Base-by-base conservation (phyloP, 2,113 vertebrate species). In the Steatornis caripensis region DNA sequence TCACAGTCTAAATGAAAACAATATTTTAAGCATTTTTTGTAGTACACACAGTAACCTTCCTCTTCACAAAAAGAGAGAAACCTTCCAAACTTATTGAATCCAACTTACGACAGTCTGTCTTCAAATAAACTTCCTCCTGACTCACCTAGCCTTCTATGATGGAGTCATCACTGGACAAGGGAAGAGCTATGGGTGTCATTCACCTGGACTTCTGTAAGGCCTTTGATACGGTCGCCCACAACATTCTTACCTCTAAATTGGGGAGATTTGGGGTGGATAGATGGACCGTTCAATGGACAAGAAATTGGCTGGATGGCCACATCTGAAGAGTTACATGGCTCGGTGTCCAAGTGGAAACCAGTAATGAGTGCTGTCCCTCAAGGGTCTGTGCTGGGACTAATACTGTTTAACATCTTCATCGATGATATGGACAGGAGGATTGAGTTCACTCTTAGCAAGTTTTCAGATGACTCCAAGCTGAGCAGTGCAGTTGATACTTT, bases 101-200 rank as follows among this genome's bases (percentile, higher is more conserved):
- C 2, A 22, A 0, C 60, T 41, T 43, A 11, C 45, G 24, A 53
- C 11, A 70, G 27, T 13, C 8, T 45, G 7, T 75, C 57, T 76
- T 75, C 5, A 60, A 37, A 43, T 43, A 37, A n/a, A 49, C 57
- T 74, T 53, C 45, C 5, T 20, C 26, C 17, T 51, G 45, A 61
- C 24, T 60, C 55, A 45, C 2, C 1, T 7, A 37, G 21, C 24
- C 19, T 43, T 71, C 34, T 58, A 3, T 1, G 1, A 9, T 32
- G n/a, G 24, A 84, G 21, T 76, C 6, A 27, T 41, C 55, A 51
- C 30, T 58, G 32, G 27, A 48, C 8, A 61, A 24, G 27, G 22
- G 20, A 57, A 57, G 20, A 48, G 20, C 41, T 76, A 15, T 29
- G 12, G 21, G 19, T 27, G 10, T 60, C 15, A 37, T 60, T 45